Conservation (phyloP, 2,888 invertebrate species). For the Athalia circularis region DNA sequence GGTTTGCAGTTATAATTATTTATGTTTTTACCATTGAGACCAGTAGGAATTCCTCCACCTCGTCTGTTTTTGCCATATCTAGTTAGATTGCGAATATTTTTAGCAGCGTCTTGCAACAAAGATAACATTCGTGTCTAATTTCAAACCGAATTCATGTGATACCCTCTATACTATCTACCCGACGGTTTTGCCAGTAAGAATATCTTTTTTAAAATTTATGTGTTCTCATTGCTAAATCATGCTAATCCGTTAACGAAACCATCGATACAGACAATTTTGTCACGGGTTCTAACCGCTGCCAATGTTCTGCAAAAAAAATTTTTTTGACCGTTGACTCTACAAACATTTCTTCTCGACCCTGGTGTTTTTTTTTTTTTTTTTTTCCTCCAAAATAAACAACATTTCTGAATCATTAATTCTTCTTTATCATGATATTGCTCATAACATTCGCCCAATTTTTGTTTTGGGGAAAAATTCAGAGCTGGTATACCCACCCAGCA, state of each 20-base stretch:
- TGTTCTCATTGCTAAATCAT: not conserved
- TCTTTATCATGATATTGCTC: no score
- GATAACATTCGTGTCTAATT: not conserved
- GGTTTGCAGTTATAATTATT: constrained; percentile 64
- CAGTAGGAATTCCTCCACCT: not conserved
- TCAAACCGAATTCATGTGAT: not conserved
- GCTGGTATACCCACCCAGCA: no score
- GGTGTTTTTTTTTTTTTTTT: no score
- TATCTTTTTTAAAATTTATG: not conserved
- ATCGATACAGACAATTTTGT: not conserved
- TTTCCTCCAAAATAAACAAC: no score
- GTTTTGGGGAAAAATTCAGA: no score
- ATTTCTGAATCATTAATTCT: no score
- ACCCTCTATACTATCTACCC: constrained; percentile 29
- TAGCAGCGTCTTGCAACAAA: not conserved
- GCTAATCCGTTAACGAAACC: not conserved
- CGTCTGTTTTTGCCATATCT: not conserved
- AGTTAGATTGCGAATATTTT: not conserved
- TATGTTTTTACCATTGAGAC: not conserved
- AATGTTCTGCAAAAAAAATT: no score
- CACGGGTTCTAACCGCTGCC: no score
- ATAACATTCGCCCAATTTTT: no score
- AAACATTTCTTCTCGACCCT: no score
- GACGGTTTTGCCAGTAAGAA: constrained; percentile 5
- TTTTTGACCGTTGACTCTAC: no score